phyloP scores from a whole-genome alignment of 1,140 invertebrate species.

The Nixonia krombeini region DNA sequence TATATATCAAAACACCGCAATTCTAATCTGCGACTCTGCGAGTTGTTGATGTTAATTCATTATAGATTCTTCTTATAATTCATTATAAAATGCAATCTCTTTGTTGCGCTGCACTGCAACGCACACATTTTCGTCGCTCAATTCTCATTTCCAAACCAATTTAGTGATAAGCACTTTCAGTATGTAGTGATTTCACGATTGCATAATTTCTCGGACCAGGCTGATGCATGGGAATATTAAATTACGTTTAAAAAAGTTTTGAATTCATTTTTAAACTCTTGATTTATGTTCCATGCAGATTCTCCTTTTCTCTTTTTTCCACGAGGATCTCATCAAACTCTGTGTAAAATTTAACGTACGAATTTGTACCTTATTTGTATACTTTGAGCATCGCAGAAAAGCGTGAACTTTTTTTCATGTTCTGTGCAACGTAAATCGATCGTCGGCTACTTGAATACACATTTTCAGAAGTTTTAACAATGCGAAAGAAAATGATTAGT shows the following conservation, averaged over 20 bases:
- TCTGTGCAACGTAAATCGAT: too few relatives aligned
- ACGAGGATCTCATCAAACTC: not conserved
- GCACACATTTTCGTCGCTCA: not conserved
- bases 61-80: too few relatives aligned
- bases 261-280: slow-evolving; percentile 13
- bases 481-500: too few relatives aligned
- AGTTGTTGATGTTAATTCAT: too few relatives aligned
- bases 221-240: not conserved
- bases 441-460: too few relatives aligned
- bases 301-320: slow-evolving; percentile 2
- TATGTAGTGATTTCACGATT: slow-evolving; percentile 20
- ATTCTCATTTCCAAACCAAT: slow-evolving; percentile 20
- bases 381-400: not conserved
- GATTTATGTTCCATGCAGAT: slow-evolving; percentile 8
- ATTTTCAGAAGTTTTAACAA: too few relatives aligned
- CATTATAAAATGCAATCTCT: not conserved
- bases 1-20: too few relatives aligned
- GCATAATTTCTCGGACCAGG: slow-evolving; percentile 23
- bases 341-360: slow-evolving; percentile 24
- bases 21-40: too few relatives aligned
- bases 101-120: not conserved
- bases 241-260: slow-evolving; percentile 28
- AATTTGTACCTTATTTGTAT: not conserved
- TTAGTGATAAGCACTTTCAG: slow-evolving; percentile 22
- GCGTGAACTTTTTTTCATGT: too few relatives aligned